Evolutionary conservation across 2,113 vertebrate species (phyloP).

Genomic region (Noctilio leporinus): DNA sequence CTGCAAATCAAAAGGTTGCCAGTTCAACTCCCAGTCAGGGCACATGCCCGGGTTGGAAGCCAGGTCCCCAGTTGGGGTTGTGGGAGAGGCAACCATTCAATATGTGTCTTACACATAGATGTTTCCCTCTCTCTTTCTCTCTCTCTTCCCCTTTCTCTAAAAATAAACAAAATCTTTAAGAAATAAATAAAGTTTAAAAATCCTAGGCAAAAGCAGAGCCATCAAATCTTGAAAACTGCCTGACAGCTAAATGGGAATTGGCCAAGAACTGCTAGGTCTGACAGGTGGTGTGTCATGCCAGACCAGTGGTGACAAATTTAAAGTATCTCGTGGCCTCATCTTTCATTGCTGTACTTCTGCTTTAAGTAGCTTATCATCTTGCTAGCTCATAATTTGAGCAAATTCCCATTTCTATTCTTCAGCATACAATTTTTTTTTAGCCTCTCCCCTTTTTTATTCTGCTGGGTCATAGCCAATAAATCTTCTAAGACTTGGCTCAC

Average conservation of each 20-base stretch:
- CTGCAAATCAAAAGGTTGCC: too few relatives aligned
- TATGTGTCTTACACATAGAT: too few relatives aligned
- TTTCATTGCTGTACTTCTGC: background rate
- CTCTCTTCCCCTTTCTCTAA: too few relatives aligned
- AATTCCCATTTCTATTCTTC: background rate
- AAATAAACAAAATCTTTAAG: too few relatives aligned
- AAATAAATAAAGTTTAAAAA: too few relatives aligned
- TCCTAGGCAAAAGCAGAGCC: background rate
- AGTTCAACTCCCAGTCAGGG: too few relatives aligned
- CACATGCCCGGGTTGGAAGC: too few relatives aligned
- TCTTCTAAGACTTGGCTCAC: background rate
- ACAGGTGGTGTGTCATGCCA: background rate
- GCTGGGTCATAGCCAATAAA: background rate
- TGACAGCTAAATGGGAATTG: background rate
- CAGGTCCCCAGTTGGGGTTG: too few relatives aligned
- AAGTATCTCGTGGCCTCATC: background rate
- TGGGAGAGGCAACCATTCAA: too few relatives aligned
- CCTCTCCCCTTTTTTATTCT: background rate
- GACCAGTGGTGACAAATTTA: background rate
- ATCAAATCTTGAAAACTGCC: background rate
- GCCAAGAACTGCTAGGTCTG: background rate
- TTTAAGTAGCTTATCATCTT: background rate
- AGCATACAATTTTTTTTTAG: background rate
- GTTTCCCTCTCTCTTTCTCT: too few relatives aligned
- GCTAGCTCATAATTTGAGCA: background rate